These are phyloP conservation scores for Neodontobutis hainanensis DNA, from an alignment of 2,113 vertebrate genomes.

Conservation along the genomic window DNA sequence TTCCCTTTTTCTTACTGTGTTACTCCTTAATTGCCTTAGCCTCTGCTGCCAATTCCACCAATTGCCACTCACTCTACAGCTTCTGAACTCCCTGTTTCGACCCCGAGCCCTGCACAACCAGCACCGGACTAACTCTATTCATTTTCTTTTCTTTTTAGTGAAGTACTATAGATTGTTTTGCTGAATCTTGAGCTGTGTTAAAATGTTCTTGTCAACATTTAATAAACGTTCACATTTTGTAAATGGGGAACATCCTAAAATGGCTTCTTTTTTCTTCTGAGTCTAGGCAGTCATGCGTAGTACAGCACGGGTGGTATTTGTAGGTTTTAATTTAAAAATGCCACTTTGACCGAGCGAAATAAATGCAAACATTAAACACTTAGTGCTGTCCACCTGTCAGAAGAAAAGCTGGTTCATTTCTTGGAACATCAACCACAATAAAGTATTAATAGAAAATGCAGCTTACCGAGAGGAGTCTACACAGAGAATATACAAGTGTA, in stretches of 20 bases:
- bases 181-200: slow-evolving; percentile 82
- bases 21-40: slow-evolving; percentile 70
- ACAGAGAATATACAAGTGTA: not conserved
- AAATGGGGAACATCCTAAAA: slow-evolving; percentile 58
- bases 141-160: slow-evolving; percentile 62
- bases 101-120: slow-evolving; percentile 22
- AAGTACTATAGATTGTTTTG: slow-evolving; percentile 79
- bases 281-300: not conserved
- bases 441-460: not conserved
- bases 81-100: slow-evolving; percentile 30
- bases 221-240: slow-evolving; percentile 84
- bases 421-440: slow-evolving; percentile 11
- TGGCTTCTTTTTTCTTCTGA: slow-evolving; percentile 4
- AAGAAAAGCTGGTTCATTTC: slow-evolving; percentile 3
- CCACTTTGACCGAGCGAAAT: not conserved
- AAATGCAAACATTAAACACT: slow-evolving; percentile 2
- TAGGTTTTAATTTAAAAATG: slow-evolving; percentile 4
- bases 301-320: not conserved
- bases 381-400: not conserved
- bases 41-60: slow-evolving; percentile 60
- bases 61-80: slow-evolving; percentile 28
- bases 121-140: slow-evolving; percentile 60
- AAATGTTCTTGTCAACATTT: slow-evolving; percentile 82
- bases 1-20: slow-evolving; percentile 60
- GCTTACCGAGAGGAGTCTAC: slow-evolving; percentile 1